Conservation (phyloP, 1,140 invertebrate genomes). For the Scaptodrosophila lebanonensis region DNA sequence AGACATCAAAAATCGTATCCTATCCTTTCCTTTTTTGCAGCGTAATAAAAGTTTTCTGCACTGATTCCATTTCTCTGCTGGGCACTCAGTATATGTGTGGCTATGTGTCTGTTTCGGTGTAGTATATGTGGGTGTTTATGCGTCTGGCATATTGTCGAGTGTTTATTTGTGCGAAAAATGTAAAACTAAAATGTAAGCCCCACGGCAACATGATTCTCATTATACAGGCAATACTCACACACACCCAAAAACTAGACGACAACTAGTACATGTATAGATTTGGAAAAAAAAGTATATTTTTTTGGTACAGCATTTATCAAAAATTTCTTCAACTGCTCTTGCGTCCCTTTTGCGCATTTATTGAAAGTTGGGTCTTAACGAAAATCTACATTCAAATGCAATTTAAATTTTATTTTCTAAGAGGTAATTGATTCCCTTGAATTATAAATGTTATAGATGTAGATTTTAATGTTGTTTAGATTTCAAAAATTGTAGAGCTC, state of each 20-base stretch:
- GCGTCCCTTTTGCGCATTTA: too few relatives aligned
- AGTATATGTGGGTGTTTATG: constrained; percentile 26
- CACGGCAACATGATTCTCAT: constrained; percentile 64
- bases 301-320: too few relatives aligned
- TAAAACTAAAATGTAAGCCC: constrained; percentile 67
- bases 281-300: constrained; percentile 18
- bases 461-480: too few relatives aligned
- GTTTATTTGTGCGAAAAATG: constrained; percentile 65
- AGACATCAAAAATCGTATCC: constrained; percentile 57
- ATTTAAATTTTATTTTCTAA: constrained; percentile 72
- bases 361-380: too few relatives aligned
- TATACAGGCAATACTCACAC: constrained; percentile 34
- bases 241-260: constrained; percentile 13
- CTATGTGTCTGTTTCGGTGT: constrained; percentile 8
- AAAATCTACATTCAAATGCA: constrained; percentile 23
- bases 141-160: constrained; percentile 55
- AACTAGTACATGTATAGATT: constrained; percentile 11
- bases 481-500: too few relatives aligned
- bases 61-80: too few relatives aligned
- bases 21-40: constrained; percentile 42
- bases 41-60: constrained; percentile 53
- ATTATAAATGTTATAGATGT: too few relatives aligned
- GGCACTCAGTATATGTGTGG: background rate
- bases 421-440: too few relatives aligned
- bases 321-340: too few relatives aligned